Percentiles rank a stretch among this genome's conserved stretches.
Evolutionary conservation across 37 sponge, comb jelly and placozoan genomes (phyloP).

Genomic region (Eunapius fragilis): DNA sequence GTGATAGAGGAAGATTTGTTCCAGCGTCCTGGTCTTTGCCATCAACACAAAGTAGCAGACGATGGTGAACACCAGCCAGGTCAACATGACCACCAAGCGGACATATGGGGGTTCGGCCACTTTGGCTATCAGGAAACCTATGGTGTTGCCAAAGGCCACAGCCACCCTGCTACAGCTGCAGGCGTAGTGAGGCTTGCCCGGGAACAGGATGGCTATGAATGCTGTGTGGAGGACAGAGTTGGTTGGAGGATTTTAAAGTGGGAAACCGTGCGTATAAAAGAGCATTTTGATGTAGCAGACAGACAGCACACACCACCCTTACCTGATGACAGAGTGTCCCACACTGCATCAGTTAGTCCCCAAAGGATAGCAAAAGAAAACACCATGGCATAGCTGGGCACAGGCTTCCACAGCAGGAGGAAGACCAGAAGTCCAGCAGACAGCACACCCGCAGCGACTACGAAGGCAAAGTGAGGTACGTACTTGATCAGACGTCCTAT

Average conservation of each 20-base stretch:
- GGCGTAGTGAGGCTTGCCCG: background rate
- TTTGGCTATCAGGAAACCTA: background rate
- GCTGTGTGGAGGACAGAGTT: background rate
- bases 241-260: too few relatives aligned
- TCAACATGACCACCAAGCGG: background rate
- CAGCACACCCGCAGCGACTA: constrained; percentile 12
- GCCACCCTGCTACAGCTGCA: background rate
- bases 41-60: background rate
- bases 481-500: constrained; percentile 24
- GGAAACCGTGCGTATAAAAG: too few relatives aligned
- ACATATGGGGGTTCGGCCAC: background rate
- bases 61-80: background rate
- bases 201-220: background rate
- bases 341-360: constrained; percentile 53
- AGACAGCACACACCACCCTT: too few relatives aligned
- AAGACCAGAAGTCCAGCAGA: constrained; percentile 30
- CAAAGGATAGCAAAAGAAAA: constrained; percentile 48
- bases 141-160: background rate
- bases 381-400: constrained; percentile 31
- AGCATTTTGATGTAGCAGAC: background rate
- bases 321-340: constrained; percentile 62
- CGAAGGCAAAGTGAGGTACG: constrained; percentile 39
- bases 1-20: background rate
- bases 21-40: background rate
- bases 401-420: constrained; percentile 49